Evolutionary conservation across 2,797 vertebrate genomes (phyloP).

Genomic region (Xyrichtys novacula): DNA sequence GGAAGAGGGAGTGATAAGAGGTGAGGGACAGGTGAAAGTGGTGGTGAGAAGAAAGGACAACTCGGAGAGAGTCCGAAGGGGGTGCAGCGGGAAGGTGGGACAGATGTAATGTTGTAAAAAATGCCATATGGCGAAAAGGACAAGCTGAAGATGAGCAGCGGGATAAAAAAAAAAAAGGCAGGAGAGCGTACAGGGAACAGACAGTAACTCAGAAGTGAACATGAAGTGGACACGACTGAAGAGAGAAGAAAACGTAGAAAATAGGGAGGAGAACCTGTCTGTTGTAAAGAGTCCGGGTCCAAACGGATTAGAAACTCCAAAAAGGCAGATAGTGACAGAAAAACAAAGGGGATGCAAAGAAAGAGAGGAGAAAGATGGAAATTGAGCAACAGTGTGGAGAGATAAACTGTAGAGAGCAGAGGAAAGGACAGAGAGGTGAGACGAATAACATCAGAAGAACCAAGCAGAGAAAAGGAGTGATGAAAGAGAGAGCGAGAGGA

Average conservation of each 20-base stretch:
- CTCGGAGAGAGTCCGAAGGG: not conserved
- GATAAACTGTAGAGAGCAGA: constrained; percentile 36
- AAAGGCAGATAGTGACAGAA: constrained; percentile 17
- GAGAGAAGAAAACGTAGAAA: not conserved
- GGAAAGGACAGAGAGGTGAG: constrained; percentile 36
- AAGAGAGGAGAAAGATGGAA: constrained; percentile 1
- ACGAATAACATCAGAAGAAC: constrained; percentile 33
- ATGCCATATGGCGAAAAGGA: constrained; percentile 8
- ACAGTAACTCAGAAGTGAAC: not conserved
- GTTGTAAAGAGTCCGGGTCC: constrained; percentile 4
- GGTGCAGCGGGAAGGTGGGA: constrained; percentile 6
- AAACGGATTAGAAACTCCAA: constrained; percentile 20
- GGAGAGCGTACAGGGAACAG: not conserved
- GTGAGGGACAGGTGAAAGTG: constrained; percentile 22
- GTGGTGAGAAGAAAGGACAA: constrained; percentile 9
- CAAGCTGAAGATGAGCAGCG: not conserved
- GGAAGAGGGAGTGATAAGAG: constrained; percentile 28
- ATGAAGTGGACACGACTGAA: constrained; percentile 7
- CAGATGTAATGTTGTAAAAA: constrained; percentile 16
- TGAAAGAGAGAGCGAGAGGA: constrained; percentile 19
- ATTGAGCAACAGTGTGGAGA: constrained; percentile 17
- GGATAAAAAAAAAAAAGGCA: not conserved
- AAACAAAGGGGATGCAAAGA: not conserved
- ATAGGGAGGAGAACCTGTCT: not conserved
- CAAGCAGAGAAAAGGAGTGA: constrained; percentile 11